Base-by-base conservation (phyloP, 2,888 invertebrate genomes). In the Hecatera dysodea region DNA sequence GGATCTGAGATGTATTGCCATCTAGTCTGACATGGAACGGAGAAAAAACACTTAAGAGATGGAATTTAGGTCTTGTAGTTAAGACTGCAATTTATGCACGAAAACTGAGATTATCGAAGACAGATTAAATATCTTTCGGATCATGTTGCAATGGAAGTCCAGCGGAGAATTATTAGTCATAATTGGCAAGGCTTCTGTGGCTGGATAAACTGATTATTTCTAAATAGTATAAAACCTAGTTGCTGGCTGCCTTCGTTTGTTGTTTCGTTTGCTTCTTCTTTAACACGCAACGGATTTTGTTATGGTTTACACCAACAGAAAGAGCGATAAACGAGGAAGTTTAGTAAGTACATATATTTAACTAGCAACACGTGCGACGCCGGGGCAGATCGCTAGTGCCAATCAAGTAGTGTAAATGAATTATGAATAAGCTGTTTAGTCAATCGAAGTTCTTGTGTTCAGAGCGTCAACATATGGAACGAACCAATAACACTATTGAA, bases 1-100 rank as follows among this genome's bases (percentile, higher is more conserved):
- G 33, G 15, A 36, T 42, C 19, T n/a, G 12, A 29, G 22, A 52
- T 50, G 29, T 62, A 50, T 66, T n/a, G 44, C 3, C n/a, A 56
- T 44, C 24, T 17, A 29, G 29, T 6, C 2, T 50, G 55, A 61
- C n/a, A 42, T 19, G 12, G 22, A 65, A 17, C 15, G 1, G 0
- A 33, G 12, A 17, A 44, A 39, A 44, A 60, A 48, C n/a, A 12
- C 4, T 15, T 24, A 2, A 2, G 9, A 27, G 15, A 36, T 11
- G n/a, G n/a, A 55, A 67, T 46, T 8, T 29, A 44, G 56, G 27
- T 46, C 52, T 72, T 42, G 19, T 33, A 27, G n/a, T 1, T 36
- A 44, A 39, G n/a, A 19, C 11, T 48, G 11, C 3, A 27, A 29
- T 36, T 17, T 17, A 9, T 5, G 2, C 4, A 4, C 12, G 12